Conservation (phyloP, 2,888 invertebrate genomes). For the Dolichopus griseipennis region DNA sequence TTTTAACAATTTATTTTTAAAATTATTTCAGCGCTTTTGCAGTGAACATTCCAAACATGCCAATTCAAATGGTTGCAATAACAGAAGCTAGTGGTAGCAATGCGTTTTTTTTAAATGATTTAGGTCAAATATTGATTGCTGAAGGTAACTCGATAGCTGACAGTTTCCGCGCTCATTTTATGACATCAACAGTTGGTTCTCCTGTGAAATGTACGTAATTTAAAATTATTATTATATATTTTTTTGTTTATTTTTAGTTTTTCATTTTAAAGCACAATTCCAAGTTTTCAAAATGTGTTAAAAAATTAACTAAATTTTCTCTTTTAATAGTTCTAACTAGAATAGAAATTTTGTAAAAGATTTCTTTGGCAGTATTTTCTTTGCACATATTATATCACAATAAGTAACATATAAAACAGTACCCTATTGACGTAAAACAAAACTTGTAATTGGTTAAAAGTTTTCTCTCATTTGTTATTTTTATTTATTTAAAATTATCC, state of each 20-base stretch:
- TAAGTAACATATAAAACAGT: too few species aligned
- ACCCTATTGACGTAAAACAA: too few species aligned
- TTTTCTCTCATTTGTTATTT: too few species aligned
- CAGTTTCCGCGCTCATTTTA: constrained; percentile 80
- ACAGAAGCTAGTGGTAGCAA: constrained; percentile 83
- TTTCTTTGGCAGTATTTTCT: too few species aligned
- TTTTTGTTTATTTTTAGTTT: not conserved
- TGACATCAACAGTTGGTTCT: constrained; percentile 77
- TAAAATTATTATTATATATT: not conserved
- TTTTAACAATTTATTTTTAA: too few species aligned
- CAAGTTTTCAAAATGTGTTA: too few species aligned
- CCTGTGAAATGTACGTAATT: constrained; percentile 71
- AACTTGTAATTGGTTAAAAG: too few species aligned
- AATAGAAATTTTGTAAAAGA: too few species aligned
- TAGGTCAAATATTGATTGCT: constrained; percentile 81
- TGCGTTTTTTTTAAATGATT: constrained; percentile 82
- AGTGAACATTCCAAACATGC: constrained; percentile 84
- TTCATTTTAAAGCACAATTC: not conserved
- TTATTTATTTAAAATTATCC: too few species aligned
- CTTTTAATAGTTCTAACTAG: too few species aligned
- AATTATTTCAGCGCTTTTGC: constrained; percentile 66
- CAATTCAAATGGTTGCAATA: constrained; percentile 88
- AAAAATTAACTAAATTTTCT: too few species aligned
- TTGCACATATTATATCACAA: too few species aligned
- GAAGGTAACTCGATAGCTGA: constrained; percentile 91